Conservation (phyloP, 2,797 vertebrate genomes). For the Oceanodroma leucorhoa region DNA sequence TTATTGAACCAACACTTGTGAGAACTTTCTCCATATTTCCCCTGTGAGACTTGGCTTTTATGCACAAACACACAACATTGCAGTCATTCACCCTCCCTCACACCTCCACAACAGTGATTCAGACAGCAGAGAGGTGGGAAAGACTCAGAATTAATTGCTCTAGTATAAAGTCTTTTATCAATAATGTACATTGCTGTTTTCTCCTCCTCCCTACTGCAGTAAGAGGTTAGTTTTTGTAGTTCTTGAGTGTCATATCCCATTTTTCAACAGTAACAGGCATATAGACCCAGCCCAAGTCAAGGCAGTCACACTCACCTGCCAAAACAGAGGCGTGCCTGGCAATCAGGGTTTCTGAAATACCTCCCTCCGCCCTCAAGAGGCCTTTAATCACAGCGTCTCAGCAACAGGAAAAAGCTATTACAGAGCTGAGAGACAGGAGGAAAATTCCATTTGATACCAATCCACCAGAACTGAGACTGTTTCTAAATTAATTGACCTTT, state of each 20-base stretch:
- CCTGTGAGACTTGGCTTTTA: not conserved
- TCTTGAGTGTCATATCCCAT: not conserved
- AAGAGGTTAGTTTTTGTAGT: not conserved
- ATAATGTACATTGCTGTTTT: not conserved
- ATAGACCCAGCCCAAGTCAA: not conserved
- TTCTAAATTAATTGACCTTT: slow-evolving; percentile 32
- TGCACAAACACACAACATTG: not conserved
- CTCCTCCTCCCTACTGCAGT: not conserved
- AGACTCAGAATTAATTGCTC: not conserved
- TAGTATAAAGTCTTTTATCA: not conserved
- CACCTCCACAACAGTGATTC: slow-evolving; percentile 4
- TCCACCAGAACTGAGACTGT: not conserved
- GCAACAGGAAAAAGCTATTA: slow-evolving; percentile 4
- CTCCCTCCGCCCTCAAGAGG: not conserved
- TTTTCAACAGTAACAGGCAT: not conserved
- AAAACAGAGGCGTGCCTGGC: not conserved
- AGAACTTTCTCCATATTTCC: not conserved
- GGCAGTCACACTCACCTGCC: not conserved
- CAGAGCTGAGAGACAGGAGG: not conserved
- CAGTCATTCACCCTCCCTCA: not conserved
- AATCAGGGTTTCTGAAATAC: not conserved
- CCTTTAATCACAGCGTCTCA: slow-evolving; percentile 14
- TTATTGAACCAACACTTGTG: slow-evolving; percentile 3
- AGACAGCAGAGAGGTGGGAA: not conserved
- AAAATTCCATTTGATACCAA: slow-evolving; percentile 16